Base-by-base conservation (phyloP, 1,140 invertebrate genomes). In the Drosophila nasuta region DNA sequence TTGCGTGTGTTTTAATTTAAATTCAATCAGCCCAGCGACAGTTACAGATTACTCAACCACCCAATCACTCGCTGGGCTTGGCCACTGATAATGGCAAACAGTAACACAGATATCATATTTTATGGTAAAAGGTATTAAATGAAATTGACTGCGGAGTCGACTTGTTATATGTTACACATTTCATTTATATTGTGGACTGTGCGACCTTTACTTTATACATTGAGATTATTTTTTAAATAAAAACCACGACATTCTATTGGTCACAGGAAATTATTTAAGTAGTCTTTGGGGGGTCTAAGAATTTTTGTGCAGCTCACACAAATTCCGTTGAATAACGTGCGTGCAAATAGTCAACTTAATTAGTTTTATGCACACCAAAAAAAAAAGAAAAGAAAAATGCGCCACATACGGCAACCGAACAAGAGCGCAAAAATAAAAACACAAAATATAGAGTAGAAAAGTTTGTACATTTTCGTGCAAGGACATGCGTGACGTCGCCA, bases 401-500 rank as follows among this genome's bases (percentile, higher is more conserved):
- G 63, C 28, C 30, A 66, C 64, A 66, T 33, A 48, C 52, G 51
- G 5, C 46, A 11, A 25, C 20, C 20, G 3, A 56, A 13, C 28
- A 35, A n/a, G 28, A 5, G n/a, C 28, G 11, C 35, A 62, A 46
- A 41, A 62, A 54, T 15, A 46, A 59, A 25, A 48, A 71, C 35
- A 38, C 58, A 52, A 62, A 72, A 67, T 63, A 52, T 56, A 51
- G 30, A 59, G 60, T 76, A 64, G 69, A 75, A 80, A 83, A 60
- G 65, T 82, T 82, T 83, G 25, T 63, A 73, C 60, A 79, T 82
- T 76, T 79, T 63, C 78, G 73, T 77, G 77, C 81, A 83, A 83
- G 81, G 81, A 83, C 81, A 83, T 83, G 81, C 81, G 81, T 83
- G 81, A 83, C 79, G 79, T 81, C 35, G 60, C 41, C 41, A 43